Evolutionary conservation across 2,888 invertebrate genomes (phyloP).

Genomic region (Hemicrepidius hirtus): DNA sequence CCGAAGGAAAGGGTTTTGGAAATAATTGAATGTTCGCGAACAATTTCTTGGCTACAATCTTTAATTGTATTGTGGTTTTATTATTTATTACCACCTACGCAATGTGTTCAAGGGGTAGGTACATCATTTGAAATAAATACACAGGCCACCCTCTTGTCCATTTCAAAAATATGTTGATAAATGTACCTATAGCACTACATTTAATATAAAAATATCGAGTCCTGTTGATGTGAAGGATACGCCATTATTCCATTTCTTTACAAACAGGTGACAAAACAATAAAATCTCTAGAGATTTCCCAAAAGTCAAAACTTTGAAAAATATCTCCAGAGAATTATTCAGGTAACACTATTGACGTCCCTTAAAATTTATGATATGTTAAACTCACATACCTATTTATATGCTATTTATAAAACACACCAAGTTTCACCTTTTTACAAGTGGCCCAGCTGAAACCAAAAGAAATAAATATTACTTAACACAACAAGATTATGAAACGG

Average conservation of each 20-base stretch:
- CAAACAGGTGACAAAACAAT: constrained; percentile 17
- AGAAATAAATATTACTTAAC: constrained; percentile 20
- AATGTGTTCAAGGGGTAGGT: too few relatives aligned
- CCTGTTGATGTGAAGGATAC: too few relatives aligned
- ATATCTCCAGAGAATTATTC: constrained; percentile 18
- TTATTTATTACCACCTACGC: too few relatives aligned
- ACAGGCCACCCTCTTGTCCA: too few relatives aligned
- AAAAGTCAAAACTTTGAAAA: constrained; percentile 5
- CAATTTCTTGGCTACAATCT: too few relatives aligned
- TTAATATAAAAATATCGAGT: too few relatives aligned
- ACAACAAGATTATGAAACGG: constrained; percentile 18
- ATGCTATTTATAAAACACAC: constrained; percentile 44
- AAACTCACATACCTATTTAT: constrained; percentile 42
- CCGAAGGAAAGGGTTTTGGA: too few relatives aligned
- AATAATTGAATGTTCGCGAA: too few relatives aligned
- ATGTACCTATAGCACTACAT: too few relatives aligned
- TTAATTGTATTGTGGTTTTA: too few relatives aligned
- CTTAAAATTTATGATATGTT: constrained; percentile 45
- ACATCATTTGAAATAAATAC: too few relatives aligned
- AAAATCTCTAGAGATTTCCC: not conserved
- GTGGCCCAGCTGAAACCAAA: constrained; percentile 38
- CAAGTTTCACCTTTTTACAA: constrained; percentile 33
- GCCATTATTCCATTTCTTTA: not conserved
- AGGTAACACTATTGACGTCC: constrained; percentile 28
- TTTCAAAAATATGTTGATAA: too few relatives aligned